Evolutionary conservation across 2,797 vertebrate genomes (phyloP).

Genomic region (Pelochelys cantorii): DNA sequence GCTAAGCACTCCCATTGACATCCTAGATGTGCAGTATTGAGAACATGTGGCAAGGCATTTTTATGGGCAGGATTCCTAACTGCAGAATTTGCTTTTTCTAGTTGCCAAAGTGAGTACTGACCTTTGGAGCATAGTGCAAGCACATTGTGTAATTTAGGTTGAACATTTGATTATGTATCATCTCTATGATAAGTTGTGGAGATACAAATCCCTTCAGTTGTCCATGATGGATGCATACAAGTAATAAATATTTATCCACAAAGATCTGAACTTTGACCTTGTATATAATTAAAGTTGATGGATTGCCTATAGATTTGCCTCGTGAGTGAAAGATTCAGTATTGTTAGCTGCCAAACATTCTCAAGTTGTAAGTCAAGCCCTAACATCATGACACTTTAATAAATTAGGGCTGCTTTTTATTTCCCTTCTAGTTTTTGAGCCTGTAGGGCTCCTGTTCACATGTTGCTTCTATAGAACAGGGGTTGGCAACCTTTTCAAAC

Average conservation of each 20-base stretch:
- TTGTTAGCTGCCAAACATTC: neutral
- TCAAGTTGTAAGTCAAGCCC: neutral
- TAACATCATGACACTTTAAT: neutral
- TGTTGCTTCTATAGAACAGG: neutral
- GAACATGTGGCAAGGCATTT: no score
- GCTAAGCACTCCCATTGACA: no score
- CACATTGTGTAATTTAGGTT: neutral
- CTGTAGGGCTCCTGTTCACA: neutral
- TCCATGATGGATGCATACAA: neutral
- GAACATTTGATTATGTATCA: neutral
- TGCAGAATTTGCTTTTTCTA: neutral
- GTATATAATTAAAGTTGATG: neutral
- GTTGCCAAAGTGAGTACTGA: neutral
- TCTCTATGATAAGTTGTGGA: neutral
- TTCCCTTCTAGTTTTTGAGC: neutral
- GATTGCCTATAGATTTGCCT: neutral
- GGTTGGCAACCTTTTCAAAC: no score
- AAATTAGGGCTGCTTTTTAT: neutral
- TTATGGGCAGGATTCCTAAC: neutral
- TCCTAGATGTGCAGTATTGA: no score
- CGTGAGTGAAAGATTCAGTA: neutral
- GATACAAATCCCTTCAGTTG: neutral
- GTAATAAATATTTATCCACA: neutral
- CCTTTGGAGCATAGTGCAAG: neutral
- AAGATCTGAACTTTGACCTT: neutral